Percentiles rank a stretch among this genome's conserved stretches.
Conservation (phyloP, 2,888 invertebrate species). For the Prosapia bicincta region DNA sequence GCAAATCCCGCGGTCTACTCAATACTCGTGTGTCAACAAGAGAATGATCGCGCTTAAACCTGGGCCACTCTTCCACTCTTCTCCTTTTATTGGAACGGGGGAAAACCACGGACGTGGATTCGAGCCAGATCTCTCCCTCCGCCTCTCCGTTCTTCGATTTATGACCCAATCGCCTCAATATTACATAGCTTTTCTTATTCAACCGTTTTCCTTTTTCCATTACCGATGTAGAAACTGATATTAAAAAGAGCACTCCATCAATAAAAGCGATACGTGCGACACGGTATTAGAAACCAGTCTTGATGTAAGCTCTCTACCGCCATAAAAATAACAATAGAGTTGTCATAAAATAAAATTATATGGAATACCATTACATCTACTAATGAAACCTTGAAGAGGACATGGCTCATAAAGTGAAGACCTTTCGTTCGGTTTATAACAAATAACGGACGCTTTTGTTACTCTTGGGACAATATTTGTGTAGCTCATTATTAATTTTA, state of each 20-base stretch:
- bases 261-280: neutral
- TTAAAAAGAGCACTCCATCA: neutral
- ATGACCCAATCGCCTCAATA: neutral
- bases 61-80: neutral
- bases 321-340: neutral
- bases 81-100: neutral
- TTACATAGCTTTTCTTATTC: slow-evolving; percentile 2
- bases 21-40: neutral
- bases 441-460: neutral
- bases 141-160: neutral
- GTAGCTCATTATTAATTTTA: neutral
- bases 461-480: neutral
- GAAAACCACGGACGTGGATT: neutral
- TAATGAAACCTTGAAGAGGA: neutral
- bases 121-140: neutral
- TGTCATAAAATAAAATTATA: neutral
- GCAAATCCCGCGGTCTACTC: neutral
- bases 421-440: neutral
- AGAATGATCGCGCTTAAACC: neutral
- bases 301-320: neutral
- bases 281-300: neutral
- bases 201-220: neutral
- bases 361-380: neutral
- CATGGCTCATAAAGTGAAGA: neutral
- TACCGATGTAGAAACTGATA: neutral